Base-by-base conservation (phyloP, 2,888 invertebrate genomes). In the Thecophora atra region DNA sequence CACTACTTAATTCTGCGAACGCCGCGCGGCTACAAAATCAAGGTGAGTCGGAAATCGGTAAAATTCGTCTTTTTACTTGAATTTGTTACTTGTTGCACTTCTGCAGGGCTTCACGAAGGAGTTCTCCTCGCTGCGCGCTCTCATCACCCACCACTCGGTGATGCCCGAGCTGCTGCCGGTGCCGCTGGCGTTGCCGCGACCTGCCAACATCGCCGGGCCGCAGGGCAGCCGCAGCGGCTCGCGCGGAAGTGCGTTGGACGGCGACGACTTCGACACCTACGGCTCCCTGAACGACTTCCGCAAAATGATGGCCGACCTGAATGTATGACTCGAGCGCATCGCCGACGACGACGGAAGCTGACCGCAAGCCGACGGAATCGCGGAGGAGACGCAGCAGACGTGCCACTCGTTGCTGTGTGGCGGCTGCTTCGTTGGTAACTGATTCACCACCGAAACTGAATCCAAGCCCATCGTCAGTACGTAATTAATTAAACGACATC, bases 101-200 rank as follows among this genome's bases (percentile, higher is more conserved):
- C 8, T 56, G 15, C 89, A 98, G 97, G 98, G 98, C 75, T 96
- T 98, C 88, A 97, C 96, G 78, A 98, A 98, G 87, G 97, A 98
- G 89, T 98, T 98, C 89, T 90, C 93, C 47, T 95, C 94, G 68
- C 89, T 98, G 80, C 92, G 93, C 24, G 94, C 98, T 19, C 90
- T 98, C 79, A 97, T 98, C 86, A 97, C 96, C 73, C 98, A 98
- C 88, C 98, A 98, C 88, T 97, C 97, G 78, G 97, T 98, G 78
- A 97, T 98, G 97, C 96, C 96, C 62, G 98, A 98, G 88, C 90
- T 98, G 82, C 89, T 98, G 82, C 98, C 98, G 1, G 97, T 97
- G 85, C 95, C 97, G 58, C 89, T 98, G 79, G 92, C 93, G 0
- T 88, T 96, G 77, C 92, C 93, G 81, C 89, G 92, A 67, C 93